phyloP scores from a whole-genome alignment of 2,888 invertebrate genomes.

The Xestia sexstrigata region DNA sequence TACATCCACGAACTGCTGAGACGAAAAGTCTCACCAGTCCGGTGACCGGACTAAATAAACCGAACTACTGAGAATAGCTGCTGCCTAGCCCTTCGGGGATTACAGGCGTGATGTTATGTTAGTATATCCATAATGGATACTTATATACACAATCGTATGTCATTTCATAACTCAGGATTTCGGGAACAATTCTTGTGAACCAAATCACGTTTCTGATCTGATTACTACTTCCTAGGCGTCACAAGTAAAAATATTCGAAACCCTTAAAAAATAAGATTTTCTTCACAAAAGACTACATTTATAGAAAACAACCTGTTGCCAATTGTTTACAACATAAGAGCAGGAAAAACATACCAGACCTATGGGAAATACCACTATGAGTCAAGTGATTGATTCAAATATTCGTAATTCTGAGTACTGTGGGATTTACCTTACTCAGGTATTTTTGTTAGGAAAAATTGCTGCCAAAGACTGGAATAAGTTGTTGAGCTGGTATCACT shows the following conservation, averaged over 20 bases:
- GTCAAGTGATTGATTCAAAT: slow-evolving; percentile 45
- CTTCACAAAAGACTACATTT: neutral
- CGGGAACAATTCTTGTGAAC: neutral
- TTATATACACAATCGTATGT: too few relatives aligned
- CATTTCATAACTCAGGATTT: neutral
- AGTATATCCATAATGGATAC: too few relatives aligned
- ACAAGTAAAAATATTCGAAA: neutral
- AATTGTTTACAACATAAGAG: neutral
- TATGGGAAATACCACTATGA: slow-evolving; percentile 41
- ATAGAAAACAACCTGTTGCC: neutral
- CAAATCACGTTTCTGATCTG: neutral
- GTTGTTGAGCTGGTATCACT: neutral
- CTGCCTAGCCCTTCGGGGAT: neutral
- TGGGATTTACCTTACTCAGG: slow-evolving; percentile 43
- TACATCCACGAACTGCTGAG: too few relatives aligned
- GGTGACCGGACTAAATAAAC: too few relatives aligned
- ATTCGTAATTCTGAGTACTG: slow-evolving; percentile 21
- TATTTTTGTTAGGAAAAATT: neutral
- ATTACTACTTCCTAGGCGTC: too few relatives aligned
- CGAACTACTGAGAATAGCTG: too few relatives aligned
- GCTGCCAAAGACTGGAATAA: neutral
- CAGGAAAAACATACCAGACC: slow-evolving; percentile 24
- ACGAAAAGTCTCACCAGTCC: too few relatives aligned
- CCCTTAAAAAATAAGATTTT: neutral
- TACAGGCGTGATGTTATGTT: neutral